phyloP scores from a whole-genome alignment of 2,797 vertebrate genomes.

The Harpagifer antarcticus region DNA sequence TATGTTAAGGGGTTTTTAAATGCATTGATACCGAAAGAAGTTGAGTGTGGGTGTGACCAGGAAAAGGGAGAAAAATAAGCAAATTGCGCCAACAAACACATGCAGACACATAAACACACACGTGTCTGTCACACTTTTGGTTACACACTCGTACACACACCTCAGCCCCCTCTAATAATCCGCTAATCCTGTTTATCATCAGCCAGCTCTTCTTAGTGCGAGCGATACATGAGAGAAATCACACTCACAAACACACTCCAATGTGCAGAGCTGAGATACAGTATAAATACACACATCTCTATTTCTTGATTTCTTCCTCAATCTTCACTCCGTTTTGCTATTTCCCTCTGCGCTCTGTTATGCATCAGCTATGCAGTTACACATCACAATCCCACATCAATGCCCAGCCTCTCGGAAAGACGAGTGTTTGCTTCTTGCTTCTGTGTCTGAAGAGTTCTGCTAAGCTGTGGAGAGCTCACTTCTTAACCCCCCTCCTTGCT shows the following conservation, averaged over 20 bases:
- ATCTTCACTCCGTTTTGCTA: conserved; percentile 61
- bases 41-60: conserved; percentile 74
- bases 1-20: conserved; percentile 60
- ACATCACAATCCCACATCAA: conserved; percentile 82
- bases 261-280: conserved; percentile 80
- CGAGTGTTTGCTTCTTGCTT: conserved; percentile 57
- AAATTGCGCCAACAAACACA: conserved; percentile 44
- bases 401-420: conserved; percentile 67
- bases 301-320: conserved; percentile 76
- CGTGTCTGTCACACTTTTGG: conserved; percentile 22
- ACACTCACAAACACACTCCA: conserved; percentile 78
- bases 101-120: conserved; percentile 42
- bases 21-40: conserved; percentile 61
- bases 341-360: conserved; percentile 58
- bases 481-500: conserved; percentile 42
- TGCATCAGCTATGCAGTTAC: conserved; percentile 74
- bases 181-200: conserved; percentile 85
- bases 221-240: conserved; percentile 81
- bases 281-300: conserved; percentile 79
- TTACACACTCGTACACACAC: conserved; percentile 66
- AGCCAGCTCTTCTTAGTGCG: conserved; percentile 78
- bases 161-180: conserved; percentile 83
- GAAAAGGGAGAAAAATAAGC: conserved; percentile 46
- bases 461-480: conserved; percentile 72
- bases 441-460: conserved; percentile 69